Percentiles rank a stretch among this genome's conserved stretches.
Evolutionary conservation across 2,113 vertebrate genomes (phyloP).

Genomic region (Carlito syrichta): DNA sequence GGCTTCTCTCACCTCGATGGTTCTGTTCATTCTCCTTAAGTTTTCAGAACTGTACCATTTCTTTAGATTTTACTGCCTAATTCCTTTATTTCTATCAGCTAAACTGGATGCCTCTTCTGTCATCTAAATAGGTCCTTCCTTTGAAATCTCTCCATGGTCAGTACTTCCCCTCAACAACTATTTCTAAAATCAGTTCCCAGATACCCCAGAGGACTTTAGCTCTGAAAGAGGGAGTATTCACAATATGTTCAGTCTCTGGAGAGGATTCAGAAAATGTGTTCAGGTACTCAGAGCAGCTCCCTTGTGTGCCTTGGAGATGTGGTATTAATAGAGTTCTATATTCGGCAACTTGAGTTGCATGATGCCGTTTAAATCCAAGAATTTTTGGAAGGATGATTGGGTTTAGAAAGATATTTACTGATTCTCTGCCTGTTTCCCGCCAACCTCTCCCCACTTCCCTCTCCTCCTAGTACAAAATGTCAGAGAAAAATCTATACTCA

Average conservation of each 20-base stretch:
- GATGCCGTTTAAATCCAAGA: background rate
- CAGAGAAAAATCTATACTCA: background rate
- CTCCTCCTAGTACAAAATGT: background rate
- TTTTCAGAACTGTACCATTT: background rate
- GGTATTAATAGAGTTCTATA: constrained; percentile 39
- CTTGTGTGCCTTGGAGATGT: background rate
- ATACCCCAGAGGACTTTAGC: background rate
- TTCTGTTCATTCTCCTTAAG: background rate
- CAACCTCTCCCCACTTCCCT: background rate
- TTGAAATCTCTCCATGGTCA: background rate
- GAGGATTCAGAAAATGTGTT: background rate
- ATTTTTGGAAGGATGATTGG: constrained; percentile 15
- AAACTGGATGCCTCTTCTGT: background rate
- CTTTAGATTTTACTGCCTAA: background rate
- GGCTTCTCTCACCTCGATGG: background rate
- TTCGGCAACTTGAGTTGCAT: background rate
- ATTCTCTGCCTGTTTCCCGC: background rate
- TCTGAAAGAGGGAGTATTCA: background rate
- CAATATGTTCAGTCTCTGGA: background rate
- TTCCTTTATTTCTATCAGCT: background rate
- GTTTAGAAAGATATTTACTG: constrained; percentile 14
- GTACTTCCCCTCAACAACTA: background rate
- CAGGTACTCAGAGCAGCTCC: background rate
- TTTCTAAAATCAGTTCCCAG: background rate
- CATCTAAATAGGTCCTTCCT: background rate